Conservation (phyloP, 2,888 invertebrate species). For the Eristalinus aeneus region DNA sequence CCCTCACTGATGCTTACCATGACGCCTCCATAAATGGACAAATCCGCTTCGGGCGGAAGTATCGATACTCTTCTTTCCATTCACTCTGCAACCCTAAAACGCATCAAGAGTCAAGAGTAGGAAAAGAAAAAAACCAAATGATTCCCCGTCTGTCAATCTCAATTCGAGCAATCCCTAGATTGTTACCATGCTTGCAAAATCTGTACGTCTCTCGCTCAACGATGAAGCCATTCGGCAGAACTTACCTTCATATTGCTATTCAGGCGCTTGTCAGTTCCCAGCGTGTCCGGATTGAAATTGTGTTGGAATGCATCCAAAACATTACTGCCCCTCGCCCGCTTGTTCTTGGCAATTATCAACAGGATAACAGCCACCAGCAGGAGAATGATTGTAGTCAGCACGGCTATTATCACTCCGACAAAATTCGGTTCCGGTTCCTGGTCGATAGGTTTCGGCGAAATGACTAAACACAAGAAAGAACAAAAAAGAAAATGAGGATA, state of each 20-base stretch:
- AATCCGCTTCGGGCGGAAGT: background rate
- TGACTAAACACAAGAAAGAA: constrained; percentile 73
- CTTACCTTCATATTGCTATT: constrained; percentile 81
- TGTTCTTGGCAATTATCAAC: constrained; percentile 86
- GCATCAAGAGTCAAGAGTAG: background rate
- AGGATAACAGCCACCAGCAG: constrained; percentile 86
- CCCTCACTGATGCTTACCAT: background rate
- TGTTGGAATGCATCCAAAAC: constrained; percentile 81
- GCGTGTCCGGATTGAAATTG: constrained; percentile 80
- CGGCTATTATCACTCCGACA: constrained; percentile 86
- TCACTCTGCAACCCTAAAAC: background rate
- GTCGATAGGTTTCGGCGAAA: constrained; percentile 82
- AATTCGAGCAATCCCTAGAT: constrained; percentile 20
- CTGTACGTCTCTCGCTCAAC: background rate
- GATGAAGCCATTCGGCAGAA: constrained; percentile 20
- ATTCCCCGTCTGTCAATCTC: background rate
- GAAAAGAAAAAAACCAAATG: background rate
- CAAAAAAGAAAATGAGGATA: constrained; percentile 7
- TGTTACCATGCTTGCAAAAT: constrained; percentile 9
- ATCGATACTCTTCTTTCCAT: no score
- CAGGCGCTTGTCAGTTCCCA: constrained; percentile 81
- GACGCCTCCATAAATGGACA: background rate
- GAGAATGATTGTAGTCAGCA: constrained; percentile 87
- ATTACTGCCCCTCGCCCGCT: constrained; percentile 81
- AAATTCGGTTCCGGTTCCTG: constrained; percentile 83